Evolutionary conservation across 2,888 invertebrate species (phyloP).

Genomic region (Caenorhabditis japonica): DNA sequence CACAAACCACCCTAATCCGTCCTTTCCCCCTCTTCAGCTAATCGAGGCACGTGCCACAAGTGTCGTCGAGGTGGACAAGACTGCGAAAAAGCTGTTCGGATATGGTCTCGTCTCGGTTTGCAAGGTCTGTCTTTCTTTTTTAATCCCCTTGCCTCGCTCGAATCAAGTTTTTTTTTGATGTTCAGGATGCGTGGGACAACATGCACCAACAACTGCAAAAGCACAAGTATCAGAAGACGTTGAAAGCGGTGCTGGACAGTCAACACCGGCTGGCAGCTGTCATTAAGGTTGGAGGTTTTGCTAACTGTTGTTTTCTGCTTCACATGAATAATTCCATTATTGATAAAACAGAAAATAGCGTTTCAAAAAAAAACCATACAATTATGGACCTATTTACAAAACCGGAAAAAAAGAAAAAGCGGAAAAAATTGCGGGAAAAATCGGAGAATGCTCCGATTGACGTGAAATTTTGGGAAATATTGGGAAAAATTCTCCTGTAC

Average conservation of each 20-base stretch:
- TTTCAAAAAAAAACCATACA: too few species aligned
- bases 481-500: too few species aligned
- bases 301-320: too few species aligned
- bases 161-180: neutral
- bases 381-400: neutral
- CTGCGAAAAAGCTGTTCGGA: slow-evolving; percentile 40
- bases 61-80: slow-evolving; percentile 48
- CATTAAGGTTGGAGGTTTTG: slow-evolving; percentile 59
- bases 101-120: slow-evolving; percentile 28
- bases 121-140: slow-evolving; percentile 23
- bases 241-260: slow-evolving; percentile 27
- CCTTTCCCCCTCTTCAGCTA: slow-evolving; percentile 28
- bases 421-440: too few species aligned
- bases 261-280: slow-evolving; percentile 52
- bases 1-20: neutral
- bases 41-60: slow-evolving; percentile 43
- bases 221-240: slow-evolving; percentile 31
- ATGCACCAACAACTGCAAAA: slow-evolving; percentile 37
- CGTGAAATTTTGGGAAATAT: too few species aligned
- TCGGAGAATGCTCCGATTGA: too few species aligned
- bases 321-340: neutral
- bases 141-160: neutral
- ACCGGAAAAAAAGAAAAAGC: too few species aligned
- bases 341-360: neutral
- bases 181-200: slow-evolving; percentile 54